Conservation (phyloP, 2,888 invertebrate genomes). For the Protophormia terraenovae region DNA sequence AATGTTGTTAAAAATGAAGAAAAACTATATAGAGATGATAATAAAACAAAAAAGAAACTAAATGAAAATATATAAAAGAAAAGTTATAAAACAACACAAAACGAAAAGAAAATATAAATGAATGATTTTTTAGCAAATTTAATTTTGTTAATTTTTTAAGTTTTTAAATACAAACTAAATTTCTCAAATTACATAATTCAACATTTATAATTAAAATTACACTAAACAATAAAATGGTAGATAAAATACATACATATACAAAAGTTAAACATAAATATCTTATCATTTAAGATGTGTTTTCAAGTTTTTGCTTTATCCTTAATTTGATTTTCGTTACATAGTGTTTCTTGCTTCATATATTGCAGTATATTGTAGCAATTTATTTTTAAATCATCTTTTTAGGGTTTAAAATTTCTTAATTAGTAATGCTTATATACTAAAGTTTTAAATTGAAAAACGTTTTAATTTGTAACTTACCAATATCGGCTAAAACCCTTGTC, state of each 20-base stretch:
- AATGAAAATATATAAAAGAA: neutral
- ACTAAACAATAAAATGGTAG: neutral
- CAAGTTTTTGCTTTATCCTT: neutral
- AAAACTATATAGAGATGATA: neutral
- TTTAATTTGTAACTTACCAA: constrained; percentile 82
- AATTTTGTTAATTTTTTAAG: too few relatives aligned
- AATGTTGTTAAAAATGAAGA: constrained; percentile 23
- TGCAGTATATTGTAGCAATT: constrained; percentile 14
- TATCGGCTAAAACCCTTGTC: constrained; percentile 84
- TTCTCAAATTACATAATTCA: too few relatives aligned
- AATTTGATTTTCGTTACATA: neutral
- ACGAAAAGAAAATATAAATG: neutral
- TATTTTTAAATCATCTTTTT: constrained; percentile 37
- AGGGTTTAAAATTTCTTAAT: neutral
- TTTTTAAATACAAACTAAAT: too few relatives aligned
- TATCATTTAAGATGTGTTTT: neutral
- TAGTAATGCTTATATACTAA: too few relatives aligned
- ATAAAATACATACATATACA: neutral
- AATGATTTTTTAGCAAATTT: too few relatives aligned
- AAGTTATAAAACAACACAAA: neutral
- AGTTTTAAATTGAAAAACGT: too few relatives aligned
- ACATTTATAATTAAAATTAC: neutral
- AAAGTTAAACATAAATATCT: neutral
- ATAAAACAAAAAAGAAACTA: constrained; percentile 1
- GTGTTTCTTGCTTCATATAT: constrained; percentile 4